Conservation (phyloP, 2,888 invertebrate genomes). For the Philereme transversata region DNA sequence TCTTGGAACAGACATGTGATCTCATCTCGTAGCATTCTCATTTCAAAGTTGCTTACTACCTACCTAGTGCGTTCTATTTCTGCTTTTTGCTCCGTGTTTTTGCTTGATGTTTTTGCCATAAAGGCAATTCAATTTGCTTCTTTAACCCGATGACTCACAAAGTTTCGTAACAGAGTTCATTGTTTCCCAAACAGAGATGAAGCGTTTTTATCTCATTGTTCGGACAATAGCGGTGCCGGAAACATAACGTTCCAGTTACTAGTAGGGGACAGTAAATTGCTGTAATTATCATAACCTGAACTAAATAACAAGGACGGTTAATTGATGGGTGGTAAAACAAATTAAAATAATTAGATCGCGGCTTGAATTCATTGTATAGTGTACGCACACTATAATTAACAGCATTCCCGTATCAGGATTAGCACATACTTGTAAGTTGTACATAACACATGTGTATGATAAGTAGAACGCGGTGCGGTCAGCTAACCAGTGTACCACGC, state of each 20-base stretch:
- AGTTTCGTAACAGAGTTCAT: constrained; percentile 24
- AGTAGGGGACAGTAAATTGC: constrained; percentile 30
- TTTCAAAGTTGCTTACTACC: not conserved
- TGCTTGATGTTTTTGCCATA: constrained; percentile 9
- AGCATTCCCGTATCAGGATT: not conserved
- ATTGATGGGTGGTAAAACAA: constrained; percentile 35
- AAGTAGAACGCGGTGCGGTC: too few species aligned
- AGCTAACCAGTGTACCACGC: too few species aligned
- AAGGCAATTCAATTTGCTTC: constrained; percentile 15
- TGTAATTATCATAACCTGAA: constrained; percentile 33
- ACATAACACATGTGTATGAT: too few species aligned
- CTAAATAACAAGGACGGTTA: constrained; percentile 33
- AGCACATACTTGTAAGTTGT: not conserved
- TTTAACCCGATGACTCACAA: constrained; percentile 24
- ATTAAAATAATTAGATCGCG: constrained; percentile 30
- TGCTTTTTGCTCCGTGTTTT: constrained; percentile 1
- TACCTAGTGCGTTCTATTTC: constrained; percentile 6
- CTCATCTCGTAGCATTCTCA: too few species aligned
- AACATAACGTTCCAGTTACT: constrained; percentile 32
- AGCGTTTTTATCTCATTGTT: constrained; percentile 27
- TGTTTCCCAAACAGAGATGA: constrained; percentile 29
- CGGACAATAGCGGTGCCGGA: constrained; percentile 27
- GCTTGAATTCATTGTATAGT: constrained; percentile 9
- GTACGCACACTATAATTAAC: not conserved
- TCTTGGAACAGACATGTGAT: not conserved